Conservation (phyloP, 2,113 vertebrate species). For the Plecotus auritus region DNA sequence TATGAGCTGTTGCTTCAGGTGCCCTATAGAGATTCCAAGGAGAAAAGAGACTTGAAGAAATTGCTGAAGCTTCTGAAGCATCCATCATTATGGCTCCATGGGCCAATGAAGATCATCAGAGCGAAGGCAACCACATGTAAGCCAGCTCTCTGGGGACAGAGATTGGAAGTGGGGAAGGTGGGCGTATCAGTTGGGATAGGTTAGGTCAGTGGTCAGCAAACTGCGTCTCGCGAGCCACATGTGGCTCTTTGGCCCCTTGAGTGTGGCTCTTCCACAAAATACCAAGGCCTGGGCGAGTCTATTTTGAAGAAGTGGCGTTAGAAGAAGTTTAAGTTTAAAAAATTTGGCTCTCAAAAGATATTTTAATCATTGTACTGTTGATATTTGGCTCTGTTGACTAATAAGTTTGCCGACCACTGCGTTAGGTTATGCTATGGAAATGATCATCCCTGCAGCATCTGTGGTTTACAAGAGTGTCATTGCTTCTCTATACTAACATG, state of each 20-base stretch:
- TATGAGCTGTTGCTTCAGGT: conserved; percentile 65
- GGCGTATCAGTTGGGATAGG: background rate
- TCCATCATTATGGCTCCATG: background rate
- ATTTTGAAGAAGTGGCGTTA: too few species aligned
- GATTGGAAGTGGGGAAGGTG: background rate
- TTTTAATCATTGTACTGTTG: too few species aligned
- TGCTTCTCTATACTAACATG: background rate
- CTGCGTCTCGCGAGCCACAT: too few species aligned
- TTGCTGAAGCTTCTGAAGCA: conserved; percentile 10
- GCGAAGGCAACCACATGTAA: conserved; percentile 64
- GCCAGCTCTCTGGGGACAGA: background rate
- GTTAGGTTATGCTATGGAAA: background rate
- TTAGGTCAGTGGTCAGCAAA: background rate
- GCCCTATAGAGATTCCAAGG: conserved; percentile 24
- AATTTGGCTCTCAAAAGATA: too few species aligned
- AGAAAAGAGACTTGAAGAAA: conserved; percentile 40
- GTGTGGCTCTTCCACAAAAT: too few species aligned
- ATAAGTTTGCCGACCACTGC: too few species aligned
- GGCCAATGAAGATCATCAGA: background rate
- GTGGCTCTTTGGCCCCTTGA: too few species aligned
- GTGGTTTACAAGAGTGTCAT: background rate
- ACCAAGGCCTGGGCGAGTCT: too few species aligned
- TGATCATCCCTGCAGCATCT: background rate
- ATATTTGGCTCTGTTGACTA: too few species aligned
- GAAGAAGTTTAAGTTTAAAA: too few species aligned